phyloP scores from a whole-genome alignment of 2,888 invertebrate genomes.

The Geophilus truncorum region DNA sequence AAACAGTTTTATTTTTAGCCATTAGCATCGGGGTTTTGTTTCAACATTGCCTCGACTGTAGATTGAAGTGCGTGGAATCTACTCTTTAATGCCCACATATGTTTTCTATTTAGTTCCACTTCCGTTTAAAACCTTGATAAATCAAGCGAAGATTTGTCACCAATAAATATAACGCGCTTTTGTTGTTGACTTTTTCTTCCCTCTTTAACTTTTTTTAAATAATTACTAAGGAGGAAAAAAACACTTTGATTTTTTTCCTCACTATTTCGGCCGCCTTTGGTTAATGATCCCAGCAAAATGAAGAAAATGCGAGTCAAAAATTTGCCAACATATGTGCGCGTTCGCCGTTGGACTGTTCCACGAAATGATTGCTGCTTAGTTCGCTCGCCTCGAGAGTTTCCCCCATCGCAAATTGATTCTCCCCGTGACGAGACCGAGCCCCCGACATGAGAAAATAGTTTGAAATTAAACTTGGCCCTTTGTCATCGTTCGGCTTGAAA shows the following conservation, averaged over 20 bases:
- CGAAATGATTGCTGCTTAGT: not conserved
- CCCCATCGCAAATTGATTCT: not conserved
- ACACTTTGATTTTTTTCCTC: not conserved
- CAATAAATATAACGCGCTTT: not conserved
- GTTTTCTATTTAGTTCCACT: not conserved
- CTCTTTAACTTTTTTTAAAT: not conserved
- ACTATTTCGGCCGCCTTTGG: slow-evolving; percentile 16
- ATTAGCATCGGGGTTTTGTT: not conserved
- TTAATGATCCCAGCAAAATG: not conserved
- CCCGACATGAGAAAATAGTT: slow-evolving; percentile 1
- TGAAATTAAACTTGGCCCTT: slow-evolving; percentile 11
- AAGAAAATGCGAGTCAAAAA: not conserved
- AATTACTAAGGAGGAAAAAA: not conserved
- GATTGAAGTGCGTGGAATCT: not conserved
- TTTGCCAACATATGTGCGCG: slow-evolving; percentile 1
- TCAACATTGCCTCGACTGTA: not conserved
- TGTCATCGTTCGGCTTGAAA: slow-evolving; percentile 7
- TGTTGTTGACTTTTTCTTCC: not conserved
- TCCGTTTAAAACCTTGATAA: not conserved
- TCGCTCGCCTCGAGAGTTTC: not conserved
- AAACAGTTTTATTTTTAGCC: not conserved
- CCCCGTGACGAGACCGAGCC: slow-evolving; percentile 8
- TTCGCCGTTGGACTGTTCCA: not conserved
- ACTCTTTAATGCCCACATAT: not conserved
- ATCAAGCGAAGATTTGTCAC: slow-evolving; percentile 1